A percentile compares a stretch with the other conserved stretches of the same genome.
Evolutionary conservation across 2,113 vertebrate species (phyloP).

Genomic region (Euleptes europaea): DNA sequence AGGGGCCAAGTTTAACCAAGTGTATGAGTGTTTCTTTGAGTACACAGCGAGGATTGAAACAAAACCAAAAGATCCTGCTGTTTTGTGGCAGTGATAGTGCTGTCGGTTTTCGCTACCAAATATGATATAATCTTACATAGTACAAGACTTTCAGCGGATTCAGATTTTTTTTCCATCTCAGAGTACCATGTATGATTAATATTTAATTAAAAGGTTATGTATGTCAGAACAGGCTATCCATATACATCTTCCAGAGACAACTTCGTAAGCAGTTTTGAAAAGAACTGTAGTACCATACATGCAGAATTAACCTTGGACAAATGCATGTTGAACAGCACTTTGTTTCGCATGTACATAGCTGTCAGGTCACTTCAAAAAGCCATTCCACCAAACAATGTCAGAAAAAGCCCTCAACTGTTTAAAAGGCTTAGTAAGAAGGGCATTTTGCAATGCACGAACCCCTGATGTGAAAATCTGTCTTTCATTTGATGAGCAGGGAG

Average conservation of each 20-base stretch:
- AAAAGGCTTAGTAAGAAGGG: background rate
- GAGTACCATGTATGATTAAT: background rate
- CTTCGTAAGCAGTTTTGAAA: background rate
- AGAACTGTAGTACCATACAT: background rate
- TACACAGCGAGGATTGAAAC: fast-evolving
- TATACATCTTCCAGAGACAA: background rate
- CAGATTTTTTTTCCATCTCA: background rate
- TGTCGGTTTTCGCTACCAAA: background rate
- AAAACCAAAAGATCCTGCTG: background rate
- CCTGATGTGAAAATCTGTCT: background rate
- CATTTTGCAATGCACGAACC: background rate
- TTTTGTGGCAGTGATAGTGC: background rate
- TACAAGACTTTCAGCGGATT: background rate
- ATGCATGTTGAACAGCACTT: background rate
- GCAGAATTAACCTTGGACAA: background rate
- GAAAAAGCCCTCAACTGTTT: background rate
- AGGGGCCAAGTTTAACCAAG: slow-evolving; percentile 11
- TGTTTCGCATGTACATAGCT: background rate
- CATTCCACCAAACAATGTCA: background rate
- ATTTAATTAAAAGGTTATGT: background rate
- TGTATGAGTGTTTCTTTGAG: background rate
- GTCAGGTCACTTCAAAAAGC: background rate
- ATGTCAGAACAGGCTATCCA: background rate
- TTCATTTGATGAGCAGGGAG: background rate
- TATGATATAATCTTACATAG: background rate